Base-by-base conservation (phyloP, 1,140 invertebrate species). In the Episyrphus balteatus region DNA sequence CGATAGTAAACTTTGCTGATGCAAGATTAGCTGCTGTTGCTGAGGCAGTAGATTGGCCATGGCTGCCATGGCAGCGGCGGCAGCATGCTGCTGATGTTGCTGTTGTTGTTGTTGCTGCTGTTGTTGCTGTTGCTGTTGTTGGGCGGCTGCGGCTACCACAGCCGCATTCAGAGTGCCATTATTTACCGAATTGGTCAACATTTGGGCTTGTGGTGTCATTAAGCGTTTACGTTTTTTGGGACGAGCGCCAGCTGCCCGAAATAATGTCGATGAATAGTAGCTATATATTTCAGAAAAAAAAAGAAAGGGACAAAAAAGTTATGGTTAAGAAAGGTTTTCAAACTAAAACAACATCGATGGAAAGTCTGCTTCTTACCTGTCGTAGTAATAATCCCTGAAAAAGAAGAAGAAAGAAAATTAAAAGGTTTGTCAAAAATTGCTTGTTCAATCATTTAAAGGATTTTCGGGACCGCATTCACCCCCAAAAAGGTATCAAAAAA, bases 201-300 rank as follows among this genome's bases (percentile, higher is more conserved):
- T 19, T 18, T 36, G 51, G 38, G 12, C 55, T 59, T 52, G 46
- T 41, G 74, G 70, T 48, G 72, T 74, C 75, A 80, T 78, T 51
- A 80, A 64, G 47, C 78, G 75, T 36, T 78, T 75, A 45, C 78
- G 70, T 57, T 80, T 80, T 52, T 79, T 69, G 43, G 77, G 70
- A 42, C 77, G 72, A 10, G 74, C 68, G 14, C 74, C 66, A 37
- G 66, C 65, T 49, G 51, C 55, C 0, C 70, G 68, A 49, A 76
- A 73, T 36, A 77, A 67, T n/a, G 76, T 72, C 44, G 76, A 77
- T 30, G 78, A 75, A 56, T 77, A 80, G 66, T 80, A 80, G 66
- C 78, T 26, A 26, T 26, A 26, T 26, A 26, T 8, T n/a, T n/a
- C n/a, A n/a, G n/a, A n/a, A n/a, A n/a, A n/a, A 14, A 17, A 26